A percentile compares a stretch with the other conserved stretches of the same genome.
Evolutionary conservation across 1,140 invertebrate genomes (phyloP).

Genomic region (Apis dorsata): DNA sequence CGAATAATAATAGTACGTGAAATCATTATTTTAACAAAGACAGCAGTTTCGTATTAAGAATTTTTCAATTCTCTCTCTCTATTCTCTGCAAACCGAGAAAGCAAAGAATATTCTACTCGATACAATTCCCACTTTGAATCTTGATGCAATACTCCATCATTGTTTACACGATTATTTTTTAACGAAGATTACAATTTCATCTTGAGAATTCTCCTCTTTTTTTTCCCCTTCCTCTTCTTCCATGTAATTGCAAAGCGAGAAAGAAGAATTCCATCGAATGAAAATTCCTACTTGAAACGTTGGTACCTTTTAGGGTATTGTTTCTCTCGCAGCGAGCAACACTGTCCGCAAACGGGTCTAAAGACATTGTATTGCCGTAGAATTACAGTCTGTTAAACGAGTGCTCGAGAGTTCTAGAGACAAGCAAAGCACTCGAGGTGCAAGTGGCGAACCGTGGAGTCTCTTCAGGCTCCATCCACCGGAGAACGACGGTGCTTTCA

Average conservation of each 20-base stretch:
- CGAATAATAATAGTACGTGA: background rate
- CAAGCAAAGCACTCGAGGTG: constrained; percentile 64
- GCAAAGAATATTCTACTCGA: too few species aligned
- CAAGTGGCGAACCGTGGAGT: constrained; percentile 69
- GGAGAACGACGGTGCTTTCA: constrained; percentile 34
- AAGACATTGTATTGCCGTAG: constrained; percentile 41
- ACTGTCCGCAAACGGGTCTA: background rate
- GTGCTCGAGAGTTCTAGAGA: constrained; percentile 59
- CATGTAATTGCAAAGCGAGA: too few species aligned
- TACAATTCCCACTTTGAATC: too few species aligned
- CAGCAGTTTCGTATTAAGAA: too few species aligned
- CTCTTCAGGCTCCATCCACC: constrained; percentile 58
- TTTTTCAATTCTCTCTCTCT: too few species aligned
- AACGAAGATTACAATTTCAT: background rate
- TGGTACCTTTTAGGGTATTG: background rate
- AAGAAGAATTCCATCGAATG: background rate
- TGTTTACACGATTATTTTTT: too few species aligned
- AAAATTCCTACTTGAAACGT: too few species aligned
- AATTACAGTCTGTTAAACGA: constrained; percentile 63
- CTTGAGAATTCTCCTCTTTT: background rate
- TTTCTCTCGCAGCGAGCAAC: background rate
- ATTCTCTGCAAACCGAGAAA: too few species aligned
- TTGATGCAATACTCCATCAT: too few species aligned
- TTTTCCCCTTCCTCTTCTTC: too few species aligned
- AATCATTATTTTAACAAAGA: too few species aligned